Base-by-base conservation (phyloP, 1,140 invertebrate genomes). In the Camponotus floridanus region DNA sequence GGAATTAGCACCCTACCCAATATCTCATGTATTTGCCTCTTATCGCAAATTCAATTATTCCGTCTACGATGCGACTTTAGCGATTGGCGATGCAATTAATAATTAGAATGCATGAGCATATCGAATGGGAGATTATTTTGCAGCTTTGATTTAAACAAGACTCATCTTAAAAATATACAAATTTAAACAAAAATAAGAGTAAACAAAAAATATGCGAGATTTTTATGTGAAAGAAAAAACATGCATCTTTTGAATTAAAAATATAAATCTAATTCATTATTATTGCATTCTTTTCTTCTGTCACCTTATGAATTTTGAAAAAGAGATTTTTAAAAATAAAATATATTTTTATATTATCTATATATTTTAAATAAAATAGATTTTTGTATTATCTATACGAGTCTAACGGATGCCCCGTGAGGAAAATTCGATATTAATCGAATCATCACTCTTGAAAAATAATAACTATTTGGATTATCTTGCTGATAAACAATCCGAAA, bases 381-480 rank as follows among this genome's bases (percentile, higher is more conserved):
- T 26, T 26, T 26, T 26, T 26, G 0, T 26, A 74, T 39, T 7
- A 15, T 80, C 21, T 45, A n/a, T 45, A 21, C 39, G 26, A 55
- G 13, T 71, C 76, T n/a, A 26, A 26, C 26, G 26, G 26, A 6
- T 8, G 36, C 11, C 42, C 9, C 42, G 42, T 9, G 13, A 86
- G 18, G 45, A 31, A 80, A 59, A 71, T 83, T 13, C 26, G 21
- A 80, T 42, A 80, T 80, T 70, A 70, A 80, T 45, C 59, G 78
- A 59, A 51, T 31, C 26, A 64, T 48, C 21, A 65, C 26, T 78
- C 33, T 48, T 48, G 8, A 48, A 65, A 62, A 78, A 26, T 26
- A 78, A 45, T 21, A 61, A 48, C 26, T 11, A n/a, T 48, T 9
- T 15, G 18, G 48, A 65, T 65, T 79, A 55, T 33, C 18, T 51